Percentiles rank a stretch among this genome's conserved stretches.
Conservation (phyloP, 1,140 invertebrate species). For the Microplitis mediator region DNA sequence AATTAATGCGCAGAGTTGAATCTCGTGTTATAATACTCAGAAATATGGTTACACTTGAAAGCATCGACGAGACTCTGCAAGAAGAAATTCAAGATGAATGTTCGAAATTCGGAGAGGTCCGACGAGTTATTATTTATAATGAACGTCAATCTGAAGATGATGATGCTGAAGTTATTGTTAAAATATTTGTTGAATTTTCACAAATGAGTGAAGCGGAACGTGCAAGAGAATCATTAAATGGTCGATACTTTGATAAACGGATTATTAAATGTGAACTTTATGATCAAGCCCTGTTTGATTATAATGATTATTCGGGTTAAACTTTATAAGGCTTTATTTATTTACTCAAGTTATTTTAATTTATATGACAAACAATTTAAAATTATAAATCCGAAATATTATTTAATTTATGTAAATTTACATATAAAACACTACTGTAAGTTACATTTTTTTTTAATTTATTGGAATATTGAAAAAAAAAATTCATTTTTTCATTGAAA, state of each 20-base stretch:
- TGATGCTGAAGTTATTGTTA: slow-evolving; percentile 90
- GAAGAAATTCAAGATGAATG: slow-evolving; percentile 99
- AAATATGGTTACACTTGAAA: slow-evolving; percentile 94
- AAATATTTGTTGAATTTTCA: slow-evolving; percentile 98
- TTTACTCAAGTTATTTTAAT: too few species aligned
- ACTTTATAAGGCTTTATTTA: background rate
- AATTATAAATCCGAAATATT: too few species aligned
- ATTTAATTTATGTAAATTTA: too few species aligned
- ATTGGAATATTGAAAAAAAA: too few species aligned
- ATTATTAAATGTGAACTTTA: slow-evolving; percentile 92
- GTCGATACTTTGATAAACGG: slow-evolving; percentile 94
- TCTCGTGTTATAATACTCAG: slow-evolving; percentile 88
- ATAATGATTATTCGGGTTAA: slow-evolving; percentile 92
- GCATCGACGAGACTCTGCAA: slow-evolving; percentile 95
- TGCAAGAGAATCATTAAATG: slow-evolving; percentile 87
- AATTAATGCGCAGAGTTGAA: slow-evolving; percentile 91
- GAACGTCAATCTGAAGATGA: slow-evolving; percentile 92
- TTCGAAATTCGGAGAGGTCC: slow-evolving; percentile 88
- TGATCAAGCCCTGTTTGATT: slow-evolving; percentile 95
- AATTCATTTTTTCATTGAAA: too few species aligned
- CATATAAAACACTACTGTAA: too few species aligned
- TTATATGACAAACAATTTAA: too few species aligned
- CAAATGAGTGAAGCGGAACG: slow-evolving; percentile 79
- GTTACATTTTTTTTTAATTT: too few species aligned
- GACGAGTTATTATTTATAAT: slow-evolving; percentile 96